Evolutionary conservation across 2,797 vertebrate genomes (phyloP), one percentile per base, ranked within the genome.

Genomic region (Melopsittacus undulatus): DNA sequence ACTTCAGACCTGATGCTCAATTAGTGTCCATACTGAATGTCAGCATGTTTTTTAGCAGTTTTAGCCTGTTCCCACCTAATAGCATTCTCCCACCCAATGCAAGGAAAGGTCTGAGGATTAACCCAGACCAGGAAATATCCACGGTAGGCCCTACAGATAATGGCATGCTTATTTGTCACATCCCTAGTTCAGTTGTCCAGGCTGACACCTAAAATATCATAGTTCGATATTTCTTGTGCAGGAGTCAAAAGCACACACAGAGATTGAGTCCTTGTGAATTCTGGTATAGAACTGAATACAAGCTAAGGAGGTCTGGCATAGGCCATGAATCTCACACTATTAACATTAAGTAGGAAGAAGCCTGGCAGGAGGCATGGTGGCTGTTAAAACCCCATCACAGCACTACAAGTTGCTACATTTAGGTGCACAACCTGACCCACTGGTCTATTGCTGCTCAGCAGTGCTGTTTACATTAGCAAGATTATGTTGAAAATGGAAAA

Each of bases 181-280:
- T 1, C 4, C 7, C 2, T 5, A 10, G 8, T 54, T 80, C 40
- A 42, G 0, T 22, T 56, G 4, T 40, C 10, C 4, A 8, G 24
- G 9, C 7, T 83, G 5, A 4, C 22, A 26, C 15, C 23, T 48
- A 45, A 75, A 75, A 27, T 29, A 5, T n/a, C 26, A 23, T 15
- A 15, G 13, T 27, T 48, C 5, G 14, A 51, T 64, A 16, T 49
- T 57, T 45, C 56, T 57, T 36, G 9, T 29, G 15, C 40, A 40
- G 38, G 20, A n/a, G 8, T 32, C 27, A 49, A 66, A 77, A 32
- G 40, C 7, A 11, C 12, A 43, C 3, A 3, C 10, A 68, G 38
- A 18, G 8, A 61, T 3, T 46, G 40, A 69, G 46, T 36, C 13
- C 1, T 51, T 74, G 22, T 46, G 20, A 49, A 40, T 29, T 69